Conservation (phyloP, 2,888 invertebrate species). For the Eupsilia transversa region DNA sequence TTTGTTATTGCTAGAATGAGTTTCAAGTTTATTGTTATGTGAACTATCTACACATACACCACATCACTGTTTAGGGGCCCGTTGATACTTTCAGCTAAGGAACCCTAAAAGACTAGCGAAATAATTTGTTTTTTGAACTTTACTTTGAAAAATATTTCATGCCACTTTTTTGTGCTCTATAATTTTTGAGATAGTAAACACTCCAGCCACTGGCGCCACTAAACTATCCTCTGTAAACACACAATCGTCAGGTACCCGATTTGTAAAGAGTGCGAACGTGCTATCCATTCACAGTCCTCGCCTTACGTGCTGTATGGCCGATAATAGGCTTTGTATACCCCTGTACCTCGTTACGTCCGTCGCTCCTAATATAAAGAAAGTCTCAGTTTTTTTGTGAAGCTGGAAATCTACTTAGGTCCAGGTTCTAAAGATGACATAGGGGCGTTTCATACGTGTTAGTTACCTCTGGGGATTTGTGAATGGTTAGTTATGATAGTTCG, state of each 20-base stretch:
- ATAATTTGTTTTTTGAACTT: not conserved
- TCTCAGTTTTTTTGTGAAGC: constrained; percentile 51
- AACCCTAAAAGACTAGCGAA: not conserved
- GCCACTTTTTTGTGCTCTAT: not conserved
- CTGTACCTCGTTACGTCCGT: constrained; percentile 44
- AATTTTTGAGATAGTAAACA: not conserved
- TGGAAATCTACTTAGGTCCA: constrained; percentile 54
- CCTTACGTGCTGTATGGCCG: constrained; percentile 43
- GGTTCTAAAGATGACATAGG: constrained; percentile 18
- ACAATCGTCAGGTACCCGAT: constrained; percentile 65
- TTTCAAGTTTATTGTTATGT: not conserved
- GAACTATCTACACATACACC: too few species aligned
- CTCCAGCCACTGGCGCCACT: constrained; percentile 19
- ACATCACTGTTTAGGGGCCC: not conserved
- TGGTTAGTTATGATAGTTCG: constrained; percentile 23
- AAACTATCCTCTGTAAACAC: constrained; percentile 42
- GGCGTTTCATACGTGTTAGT: constrained; percentile 21
- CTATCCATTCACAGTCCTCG: constrained; percentile 44
- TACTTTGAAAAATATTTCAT: not conserved
- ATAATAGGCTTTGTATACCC: constrained; percentile 59
- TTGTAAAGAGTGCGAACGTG: constrained; percentile 68
- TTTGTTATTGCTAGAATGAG: not conserved
- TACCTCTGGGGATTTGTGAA: constrained; percentile 8
- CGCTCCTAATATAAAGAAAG: constrained; percentile 29
- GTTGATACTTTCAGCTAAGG: not conserved